Percentiles rank a stretch among this genome's conserved stretches.
Evolutionary conservation across 2,113 vertebrate species (phyloP).

Genomic region (Pedetes capensis): DNA sequence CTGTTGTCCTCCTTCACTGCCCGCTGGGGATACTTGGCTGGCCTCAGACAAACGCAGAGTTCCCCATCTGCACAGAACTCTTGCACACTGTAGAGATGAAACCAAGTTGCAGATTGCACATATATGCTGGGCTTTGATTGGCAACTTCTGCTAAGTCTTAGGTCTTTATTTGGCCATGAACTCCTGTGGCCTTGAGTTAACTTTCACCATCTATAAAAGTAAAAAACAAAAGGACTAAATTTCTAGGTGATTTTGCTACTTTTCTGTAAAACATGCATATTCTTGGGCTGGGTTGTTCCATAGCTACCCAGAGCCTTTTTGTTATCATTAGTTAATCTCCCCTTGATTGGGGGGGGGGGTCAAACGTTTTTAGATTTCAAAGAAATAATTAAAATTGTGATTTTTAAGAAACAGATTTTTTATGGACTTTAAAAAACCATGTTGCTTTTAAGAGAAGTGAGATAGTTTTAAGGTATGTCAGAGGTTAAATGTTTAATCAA

Average conservation of each 20-base stretch:
- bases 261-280: background rate
- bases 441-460: background rate
- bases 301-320: slow-evolving; percentile 2
- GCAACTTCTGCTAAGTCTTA: background rate
- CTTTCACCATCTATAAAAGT: background rate
- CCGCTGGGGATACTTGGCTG: background rate
- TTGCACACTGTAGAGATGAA: background rate
- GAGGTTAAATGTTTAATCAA: slow-evolving; percentile 17
- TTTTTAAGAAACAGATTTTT: background rate
- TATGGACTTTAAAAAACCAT: background rate
- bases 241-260: background rate
- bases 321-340: background rate
- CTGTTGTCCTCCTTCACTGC: background rate
- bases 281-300: background rate
- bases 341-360: background rate
- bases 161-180: background rate
- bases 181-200: background rate
- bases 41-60: background rate
- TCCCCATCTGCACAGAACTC: background rate
- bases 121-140: background rate
- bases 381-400: background rate
- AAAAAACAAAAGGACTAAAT: background rate
- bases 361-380: slow-evolving; percentile 8
- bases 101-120: background rate
- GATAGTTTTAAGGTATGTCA: background rate